Conservation (phyloP, 2,797 vertebrate genomes). For the Neopelma chrysocephalum region DNA sequence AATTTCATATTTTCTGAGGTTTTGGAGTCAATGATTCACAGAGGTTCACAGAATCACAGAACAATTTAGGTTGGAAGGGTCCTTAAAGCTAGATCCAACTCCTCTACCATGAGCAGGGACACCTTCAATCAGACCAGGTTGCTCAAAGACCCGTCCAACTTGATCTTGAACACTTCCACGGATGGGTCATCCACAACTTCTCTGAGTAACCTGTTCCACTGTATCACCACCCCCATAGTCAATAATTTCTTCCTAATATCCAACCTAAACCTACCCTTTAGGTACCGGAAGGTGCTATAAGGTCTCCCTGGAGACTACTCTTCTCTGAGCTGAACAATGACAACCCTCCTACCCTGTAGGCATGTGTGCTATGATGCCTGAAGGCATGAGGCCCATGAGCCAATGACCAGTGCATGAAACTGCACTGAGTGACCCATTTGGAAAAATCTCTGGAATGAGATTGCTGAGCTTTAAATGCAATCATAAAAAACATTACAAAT, state of each 20-base stretch:
- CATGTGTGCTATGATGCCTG: not conserved
- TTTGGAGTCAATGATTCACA: not conserved
- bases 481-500: not conserved
- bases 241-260: not conserved
- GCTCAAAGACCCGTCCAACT: not conserved
- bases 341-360: not conserved
- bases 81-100: not conserved
- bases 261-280: not conserved
- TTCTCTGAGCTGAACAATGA: not conserved
- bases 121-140: rapidly evolving
- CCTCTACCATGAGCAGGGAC: not conserved
- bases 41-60: not conserved
- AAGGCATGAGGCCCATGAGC: not conserved
- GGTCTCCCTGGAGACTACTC: not conserved
- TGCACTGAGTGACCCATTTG: not conserved
- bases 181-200: not conserved
- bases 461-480: not conserved
- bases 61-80: not conserved
- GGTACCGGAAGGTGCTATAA: not conserved
- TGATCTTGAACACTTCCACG: not conserved
- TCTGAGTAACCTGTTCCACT: not conserved
- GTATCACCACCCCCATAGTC: not conserved
- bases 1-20: not conserved
- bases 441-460: not conserved
- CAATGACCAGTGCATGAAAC: not conserved